phyloP scores from a whole-genome alignment of 1,140 invertebrate genomes.

The Neodiprion fabricii region DNA sequence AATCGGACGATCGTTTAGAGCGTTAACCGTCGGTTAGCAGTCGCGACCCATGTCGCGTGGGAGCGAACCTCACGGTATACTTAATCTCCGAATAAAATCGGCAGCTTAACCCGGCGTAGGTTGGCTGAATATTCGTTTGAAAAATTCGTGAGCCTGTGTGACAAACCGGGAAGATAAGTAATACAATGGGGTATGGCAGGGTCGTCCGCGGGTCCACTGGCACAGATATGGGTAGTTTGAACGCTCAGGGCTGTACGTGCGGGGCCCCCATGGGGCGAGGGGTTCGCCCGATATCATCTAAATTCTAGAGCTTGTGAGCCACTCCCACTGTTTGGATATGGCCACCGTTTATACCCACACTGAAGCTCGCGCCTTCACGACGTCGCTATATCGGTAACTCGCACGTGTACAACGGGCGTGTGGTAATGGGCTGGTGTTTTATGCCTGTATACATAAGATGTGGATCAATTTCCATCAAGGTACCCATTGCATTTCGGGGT shows the following conservation, averaged over 20 bases:
- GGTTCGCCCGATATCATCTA: conserved; percentile 12
- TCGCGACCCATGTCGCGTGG: neutral
- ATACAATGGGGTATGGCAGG: conserved; percentile 10
- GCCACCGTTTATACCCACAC: neutral
- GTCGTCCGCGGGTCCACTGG: conserved; percentile 2
- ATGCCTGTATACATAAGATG: neutral
- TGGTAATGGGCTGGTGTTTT: conserved; percentile 2
- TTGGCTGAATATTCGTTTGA: conserved; percentile 27
- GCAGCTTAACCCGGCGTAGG: neutral
- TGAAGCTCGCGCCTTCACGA: neutral
- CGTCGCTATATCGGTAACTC: conserved; percentile 1
- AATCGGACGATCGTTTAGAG: neutral
- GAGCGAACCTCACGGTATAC: neutral
- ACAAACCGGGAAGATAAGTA: conserved; percentile 17
- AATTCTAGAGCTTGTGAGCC: conserved; percentile 8
- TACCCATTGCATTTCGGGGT: neutral
- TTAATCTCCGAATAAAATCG: conserved; percentile 27
- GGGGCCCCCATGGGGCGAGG: neutral
- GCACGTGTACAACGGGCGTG: neutral
- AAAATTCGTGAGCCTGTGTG: conserved; percentile 11
- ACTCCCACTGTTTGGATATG: conserved; percentile 5
- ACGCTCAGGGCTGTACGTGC: conserved; percentile 11
- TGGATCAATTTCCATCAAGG: neutral
- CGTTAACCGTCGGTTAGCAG: conserved; percentile 2
- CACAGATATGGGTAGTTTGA: conserved; percentile 15